These are phyloP conservation scores for Cydia amplana DNA, from an alignment of 1,140 invertebrate species.

Conservation along the genomic window DNA sequence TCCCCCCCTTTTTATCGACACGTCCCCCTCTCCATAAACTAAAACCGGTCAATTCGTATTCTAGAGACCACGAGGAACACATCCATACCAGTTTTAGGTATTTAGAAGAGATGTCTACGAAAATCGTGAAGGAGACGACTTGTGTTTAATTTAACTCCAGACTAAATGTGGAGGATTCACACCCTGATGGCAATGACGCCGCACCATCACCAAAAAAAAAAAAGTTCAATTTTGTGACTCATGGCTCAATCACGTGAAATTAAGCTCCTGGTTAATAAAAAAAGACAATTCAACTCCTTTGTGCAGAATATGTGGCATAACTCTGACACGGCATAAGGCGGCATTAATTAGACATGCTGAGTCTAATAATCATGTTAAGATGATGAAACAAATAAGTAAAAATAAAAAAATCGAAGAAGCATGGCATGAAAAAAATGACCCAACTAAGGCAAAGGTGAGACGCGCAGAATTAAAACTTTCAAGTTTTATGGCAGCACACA, in stretches of 20 bases:
- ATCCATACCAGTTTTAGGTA: too few relatives aligned
- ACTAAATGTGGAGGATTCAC: slow-evolving; percentile 5
- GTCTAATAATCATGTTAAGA: background rate
- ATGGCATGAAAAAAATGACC: background rate
- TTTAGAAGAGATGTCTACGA: too few relatives aligned
- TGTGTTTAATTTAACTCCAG: too few relatives aligned
- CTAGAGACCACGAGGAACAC: too few relatives aligned
- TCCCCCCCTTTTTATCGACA: too few relatives aligned
- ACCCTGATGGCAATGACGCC: slow-evolving; percentile 1
- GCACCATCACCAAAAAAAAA: background rate
- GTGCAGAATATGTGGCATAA: background rate
- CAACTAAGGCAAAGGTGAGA: background rate
- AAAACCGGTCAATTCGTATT: too few relatives aligned
- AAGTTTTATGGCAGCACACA: slow-evolving; percentile 12
- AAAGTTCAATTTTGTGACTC: background rate
- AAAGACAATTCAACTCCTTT: background rate
- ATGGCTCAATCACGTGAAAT: slow-evolving; percentile 4
- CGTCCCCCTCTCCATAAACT: too few relatives aligned
- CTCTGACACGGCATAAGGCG: background rate
- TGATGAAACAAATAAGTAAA: background rate
- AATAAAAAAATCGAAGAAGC: slow-evolving; percentile 19
- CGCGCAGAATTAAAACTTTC: slow-evolving; percentile 33
- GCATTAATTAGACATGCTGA: background rate
- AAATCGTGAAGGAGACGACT: too few relatives aligned
- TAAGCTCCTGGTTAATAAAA: background rate